A percentile compares a stretch with the other conserved stretches of the same genome.
These are phyloP conservation scores for Tetropium fuscum DNA, from an alignment of 2,888 invertebrate species.

Conservation along the genomic window DNA sequence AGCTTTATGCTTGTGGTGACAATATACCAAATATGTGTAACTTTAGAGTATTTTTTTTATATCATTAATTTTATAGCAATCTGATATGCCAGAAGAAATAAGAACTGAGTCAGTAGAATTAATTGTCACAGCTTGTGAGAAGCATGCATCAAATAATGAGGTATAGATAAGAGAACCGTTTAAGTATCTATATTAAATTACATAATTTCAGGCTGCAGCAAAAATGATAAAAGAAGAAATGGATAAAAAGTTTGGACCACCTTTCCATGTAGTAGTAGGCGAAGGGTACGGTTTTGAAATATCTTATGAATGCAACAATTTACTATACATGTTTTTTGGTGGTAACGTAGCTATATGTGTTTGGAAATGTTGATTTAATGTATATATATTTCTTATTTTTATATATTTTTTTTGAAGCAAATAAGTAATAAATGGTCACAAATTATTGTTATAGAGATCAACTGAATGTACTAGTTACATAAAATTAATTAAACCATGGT, in stretches of 20 bases:
- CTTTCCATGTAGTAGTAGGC: conserved; percentile 96
- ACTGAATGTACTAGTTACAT: too few species aligned
- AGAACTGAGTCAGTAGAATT: conserved; percentile 90
- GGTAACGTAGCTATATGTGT: conserved; percentile 90
- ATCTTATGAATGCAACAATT: conserved; percentile 89
- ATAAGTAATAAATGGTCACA: too few species aligned
- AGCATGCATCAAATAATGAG: conserved; percentile 87
- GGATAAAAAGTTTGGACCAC: conserved; percentile 96
- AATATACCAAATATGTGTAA: too few species aligned
- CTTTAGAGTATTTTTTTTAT: too few species aligned
- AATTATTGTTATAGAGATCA: too few species aligned
- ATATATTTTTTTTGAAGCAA: too few species aligned
- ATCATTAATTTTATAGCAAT: conserved; percentile 75
- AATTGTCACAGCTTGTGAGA: conserved; percentile 94
- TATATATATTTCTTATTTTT: neutral
- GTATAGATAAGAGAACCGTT: conserved; percentile 68
- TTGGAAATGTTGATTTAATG: conserved; percentile 81
- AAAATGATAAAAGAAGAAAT: conserved; percentile 93
- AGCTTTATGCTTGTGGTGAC: too few species aligned
- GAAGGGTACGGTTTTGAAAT: conserved; percentile 96
- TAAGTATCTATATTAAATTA: conserved; percentile 15
- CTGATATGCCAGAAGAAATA: conserved; percentile 96
- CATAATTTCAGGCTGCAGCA: conserved; percentile 78
- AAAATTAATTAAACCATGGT: too few species aligned
- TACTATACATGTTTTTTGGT: conserved; percentile 91